These are phyloP conservation scores for Chaenogobius annularis DNA, from an alignment of 2,113 vertebrate genomes.

Conservation along the genomic window DNA sequence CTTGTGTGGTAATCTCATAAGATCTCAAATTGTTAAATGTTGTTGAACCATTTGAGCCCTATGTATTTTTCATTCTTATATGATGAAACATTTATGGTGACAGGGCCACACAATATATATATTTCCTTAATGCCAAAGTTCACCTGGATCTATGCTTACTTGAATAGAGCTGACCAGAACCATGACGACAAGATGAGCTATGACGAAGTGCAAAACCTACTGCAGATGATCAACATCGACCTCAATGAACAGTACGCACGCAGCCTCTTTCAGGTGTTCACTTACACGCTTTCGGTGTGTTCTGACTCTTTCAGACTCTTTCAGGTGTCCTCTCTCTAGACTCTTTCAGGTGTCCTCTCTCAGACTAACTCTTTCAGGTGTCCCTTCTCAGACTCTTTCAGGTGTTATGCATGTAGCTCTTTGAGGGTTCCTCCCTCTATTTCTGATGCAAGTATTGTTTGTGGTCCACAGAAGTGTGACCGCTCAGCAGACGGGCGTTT, in stretches of 20 bases:
- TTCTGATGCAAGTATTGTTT: not conserved
- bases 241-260: conserved; percentile 87
- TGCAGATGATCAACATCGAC: conserved; percentile 93
- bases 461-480: conserved; percentile 85
- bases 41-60: not conserved
- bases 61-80: not conserved
- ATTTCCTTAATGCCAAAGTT: conserved; percentile 56
- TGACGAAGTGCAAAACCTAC: conserved; percentile 88
- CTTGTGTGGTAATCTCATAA: not conserved
- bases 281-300: not conserved
- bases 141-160: conserved; percentile 89
- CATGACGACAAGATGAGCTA: conserved; percentile 94
- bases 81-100: too few species aligned
- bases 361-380: too few species aligned
- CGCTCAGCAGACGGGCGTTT: conserved; percentile 82
- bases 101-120: not conserved
- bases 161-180: conserved; percentile 87
- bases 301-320: not conserved
- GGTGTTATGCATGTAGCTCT: too few species aligned
- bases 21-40: not conserved
- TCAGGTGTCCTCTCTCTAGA: too few species aligned
- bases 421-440: too few species aligned
- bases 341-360: too few species aligned
- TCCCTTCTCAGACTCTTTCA: too few species aligned
- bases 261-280: conserved; percentile 88